Base-by-base conservation (phyloP, 2,888 invertebrate genomes). In the Hecatera dysodea region DNA sequence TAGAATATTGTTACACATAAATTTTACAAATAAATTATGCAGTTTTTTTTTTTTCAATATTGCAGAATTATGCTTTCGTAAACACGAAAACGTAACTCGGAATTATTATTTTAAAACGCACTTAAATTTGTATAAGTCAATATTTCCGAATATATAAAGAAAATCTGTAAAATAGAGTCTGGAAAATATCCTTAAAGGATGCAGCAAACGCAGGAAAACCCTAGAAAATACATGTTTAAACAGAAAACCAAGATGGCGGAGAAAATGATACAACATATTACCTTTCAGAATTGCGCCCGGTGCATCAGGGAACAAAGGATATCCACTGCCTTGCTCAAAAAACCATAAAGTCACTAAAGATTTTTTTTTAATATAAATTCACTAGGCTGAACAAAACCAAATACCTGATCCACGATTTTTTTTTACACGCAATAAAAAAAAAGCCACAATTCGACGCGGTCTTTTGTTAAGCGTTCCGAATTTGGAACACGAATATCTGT, bases 301-400 rank as follows among this genome's bases (percentile, higher is more conserved):
- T 85, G 86, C 85, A 84, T 64, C 69, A 36, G 72, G 72, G 85
- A 85, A 85, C 85, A 85, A 85, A 85, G 85, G 84, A 84, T 67
- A 62, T 53, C 60, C 62, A 33, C 74, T 55, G 61, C 29, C 36
- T 27, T 42, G 50, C 60, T 29, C 42, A 46, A 69, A 75, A 74
- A 71, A 65, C 71, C 66, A 57, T 61, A 24, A 12, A 55, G 53
- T 15, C 79, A 75, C 73, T 53, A 22, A 27, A 15, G 48, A 15
- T 39, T 5, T 39, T 19, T 12, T 52, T 19, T 75, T 46, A 57
- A 29, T 44, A 11, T 22, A 46, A 65, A 68, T 72, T 52, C 84
- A 85, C 83, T 68, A 71, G 64, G 24, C 65, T 53, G 39, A 33
- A 56, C 17, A 57, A 67, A 81, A 68, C 55, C 29, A 24, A n/a